Base-by-base conservation (phyloP, 1,140 invertebrate genomes). In the Himalopsyche phryganea region DNA sequence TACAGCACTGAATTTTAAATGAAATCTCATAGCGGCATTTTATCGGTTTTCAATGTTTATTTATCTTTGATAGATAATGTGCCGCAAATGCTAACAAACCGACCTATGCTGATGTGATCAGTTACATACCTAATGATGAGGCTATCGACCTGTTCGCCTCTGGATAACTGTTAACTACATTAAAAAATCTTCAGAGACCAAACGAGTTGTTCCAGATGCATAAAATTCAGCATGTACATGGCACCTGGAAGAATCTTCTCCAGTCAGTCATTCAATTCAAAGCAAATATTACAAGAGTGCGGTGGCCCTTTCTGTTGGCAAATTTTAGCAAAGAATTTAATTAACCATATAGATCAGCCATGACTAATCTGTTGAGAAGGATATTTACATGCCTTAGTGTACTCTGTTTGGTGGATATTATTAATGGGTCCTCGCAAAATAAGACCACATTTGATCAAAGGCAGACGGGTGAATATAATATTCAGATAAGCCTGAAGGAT, bases 401-500 rank as follows among this genome's bases (percentile, higher is more conserved):
- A 9, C 9, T 28, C 3, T 28, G 23, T 28, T 28, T 28, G 9
- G 23, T 28, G 23, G 9, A 28, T 28, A 5, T 28, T 9, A 28
- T 3, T 28, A 28, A 35, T 41, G 45, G 44, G 45, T 46, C 18
- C 7, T 47, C 58, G 6, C 19, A 33, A 1, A 45, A 54, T 36
- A 59, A 33, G 1, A 19, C 61, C 48, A 65, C 67, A 15, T 87
- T 84, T 69, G 87, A 91, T 71, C 87, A 90, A 68, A 81, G 84
- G 28, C 89, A 91, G 71, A 83, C 81, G 1, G 89, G 89, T 2
- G 83, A 88, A 55, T 78, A 87, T 60, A 91, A 91, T 72, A 83
- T 91, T 38, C 87, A 88, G 66, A 75, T 91, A 41, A 84, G 88
- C 67, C 71, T 90, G 46, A 90, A 90, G 72, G 85, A 90, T 72